These are phyloP conservation scores for Sebastiscus albofasciatus DNA, from an alignment of 2,797 vertebrate species.

Conservation along the genomic window DNA sequence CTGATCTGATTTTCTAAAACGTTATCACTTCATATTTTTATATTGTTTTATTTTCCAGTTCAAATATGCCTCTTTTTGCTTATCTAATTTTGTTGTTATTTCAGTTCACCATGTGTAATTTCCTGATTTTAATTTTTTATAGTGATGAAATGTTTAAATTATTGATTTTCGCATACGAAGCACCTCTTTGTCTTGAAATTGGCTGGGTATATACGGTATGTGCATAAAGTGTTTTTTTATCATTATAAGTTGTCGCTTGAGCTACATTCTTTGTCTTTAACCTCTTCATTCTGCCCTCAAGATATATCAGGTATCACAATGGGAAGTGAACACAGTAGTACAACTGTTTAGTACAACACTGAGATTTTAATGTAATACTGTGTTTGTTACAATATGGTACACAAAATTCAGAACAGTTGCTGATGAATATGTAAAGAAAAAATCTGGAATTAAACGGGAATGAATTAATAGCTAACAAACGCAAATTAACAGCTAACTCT, in stretches of 20 bases:
- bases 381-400: neutral
- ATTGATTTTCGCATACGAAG: neutral
- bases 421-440: neutral
- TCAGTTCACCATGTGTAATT: neutral
- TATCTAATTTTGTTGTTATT: neutral
- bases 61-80: neutral
- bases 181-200: neutral
- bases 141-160: neutral
- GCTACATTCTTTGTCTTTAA: neutral
- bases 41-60: neutral
- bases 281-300: neutral
- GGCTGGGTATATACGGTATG: neutral
- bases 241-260: neutral
- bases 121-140: neutral
- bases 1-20: neutral
- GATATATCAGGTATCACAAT: neutral
- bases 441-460: neutral
- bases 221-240: neutral
- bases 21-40: neutral
- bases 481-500: too few relatives aligned
- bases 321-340: neutral
- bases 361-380: neutral
- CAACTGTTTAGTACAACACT: neutral
- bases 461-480: neutral
- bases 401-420: neutral